Conservation (phyloP, 2,888 invertebrate species). For the Boloria euphrosyne region DNA sequence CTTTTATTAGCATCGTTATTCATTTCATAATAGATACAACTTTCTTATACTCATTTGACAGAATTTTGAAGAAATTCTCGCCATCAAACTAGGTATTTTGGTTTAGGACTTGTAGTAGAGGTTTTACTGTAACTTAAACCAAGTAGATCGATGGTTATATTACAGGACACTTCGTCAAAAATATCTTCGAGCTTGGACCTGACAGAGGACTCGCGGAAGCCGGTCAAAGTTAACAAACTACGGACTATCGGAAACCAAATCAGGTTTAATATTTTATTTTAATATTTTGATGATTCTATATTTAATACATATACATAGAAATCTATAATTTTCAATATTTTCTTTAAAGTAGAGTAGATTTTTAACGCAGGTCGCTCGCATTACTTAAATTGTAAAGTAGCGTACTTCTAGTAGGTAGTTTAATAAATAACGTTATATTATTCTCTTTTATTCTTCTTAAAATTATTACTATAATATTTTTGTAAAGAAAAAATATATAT, state of each 20-base stretch:
- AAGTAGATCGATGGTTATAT: slow-evolving; percentile 32
- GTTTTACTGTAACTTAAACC: too few relatives aligned
- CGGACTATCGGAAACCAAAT: slow-evolving; percentile 90
- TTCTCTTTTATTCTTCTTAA: too few relatives aligned
- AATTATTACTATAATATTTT: too few relatives aligned
- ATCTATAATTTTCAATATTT: background rate
- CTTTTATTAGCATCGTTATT: too few relatives aligned
- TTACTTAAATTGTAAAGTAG: background rate
- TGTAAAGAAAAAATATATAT: too few relatives aligned
- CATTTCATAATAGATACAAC: too few relatives aligned
- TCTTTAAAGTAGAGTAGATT: background rate
- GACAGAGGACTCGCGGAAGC: slow-evolving; percentile 80
- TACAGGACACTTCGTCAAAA: slow-evolving; percentile 82
- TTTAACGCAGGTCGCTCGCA: slow-evolving; percentile 2
- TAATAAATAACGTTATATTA: too few relatives aligned
- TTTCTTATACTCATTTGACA: too few relatives aligned
- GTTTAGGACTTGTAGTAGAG: too few relatives aligned
- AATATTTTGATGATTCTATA: background rate
- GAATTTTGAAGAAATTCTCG: too few relatives aligned
- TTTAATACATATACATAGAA: background rate
- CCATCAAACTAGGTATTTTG: too few relatives aligned
- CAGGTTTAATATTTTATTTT: slow-evolving; percentile 71
- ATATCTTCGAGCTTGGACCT: slow-evolving; percentile 83
- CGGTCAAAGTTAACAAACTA: slow-evolving; percentile 85
- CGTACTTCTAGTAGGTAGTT: too few relatives aligned